A percentile compares a stretch with the other conserved stretches of the same genome.
These are phyloP conservation scores for Drosophila flavopinicola DNA, from an alignment of 2,888 invertebrate species.

Conservation along the genomic window DNA sequence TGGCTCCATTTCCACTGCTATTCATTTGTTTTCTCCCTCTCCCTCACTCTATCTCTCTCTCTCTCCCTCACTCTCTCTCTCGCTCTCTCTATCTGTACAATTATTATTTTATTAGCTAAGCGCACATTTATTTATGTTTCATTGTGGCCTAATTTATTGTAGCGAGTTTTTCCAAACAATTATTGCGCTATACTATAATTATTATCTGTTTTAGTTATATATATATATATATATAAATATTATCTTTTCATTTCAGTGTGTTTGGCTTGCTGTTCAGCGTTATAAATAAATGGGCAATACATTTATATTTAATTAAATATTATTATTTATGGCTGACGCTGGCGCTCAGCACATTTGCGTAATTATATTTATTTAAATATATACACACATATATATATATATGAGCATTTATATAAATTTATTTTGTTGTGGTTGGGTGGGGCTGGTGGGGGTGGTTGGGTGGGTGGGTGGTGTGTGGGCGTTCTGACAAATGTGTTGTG, in stretches of 20 bases:
- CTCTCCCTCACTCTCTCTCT: neutral
- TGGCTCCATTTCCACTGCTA: slow-evolving; percentile 48
- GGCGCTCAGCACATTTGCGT: slow-evolving; percentile 39
- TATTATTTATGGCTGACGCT: slow-evolving; percentile 70
- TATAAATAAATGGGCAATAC: slow-evolving; percentile 58
- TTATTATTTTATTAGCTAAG: slow-evolving; percentile 58
- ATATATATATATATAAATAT: slow-evolving; percentile 17
- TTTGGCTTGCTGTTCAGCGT: slow-evolving; percentile 33
- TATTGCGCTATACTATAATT: too few species aligned
- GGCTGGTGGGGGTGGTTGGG: neutral
- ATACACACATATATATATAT: slow-evolving; percentile 14
- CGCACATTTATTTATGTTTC: slow-evolving; percentile 62
- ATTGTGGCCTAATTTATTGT: slow-evolving; percentile 63
- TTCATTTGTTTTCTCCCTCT: slow-evolving; percentile 39
- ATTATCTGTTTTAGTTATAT: slow-evolving; percentile 14
- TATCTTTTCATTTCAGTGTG: slow-evolving; percentile 39
- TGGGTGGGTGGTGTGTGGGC: neutral
- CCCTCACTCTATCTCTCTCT: too few species aligned
- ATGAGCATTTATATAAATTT: slow-evolving; percentile 51
- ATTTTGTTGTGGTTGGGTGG: slow-evolving; percentile 20
- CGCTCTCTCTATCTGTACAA: neutral
- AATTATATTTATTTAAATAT: slow-evolving; percentile 75
- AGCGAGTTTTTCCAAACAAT: slow-evolving; percentile 46
- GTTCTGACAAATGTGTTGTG: slow-evolving; percentile 12
- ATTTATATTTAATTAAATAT: slow-evolving; percentile 78